A percentile compares a stretch with the other conserved stretches of the same genome.
Evolutionary conservation across 2,113 vertebrate genomes (phyloP).

Genomic region (Ellobius talpinus): DNA sequence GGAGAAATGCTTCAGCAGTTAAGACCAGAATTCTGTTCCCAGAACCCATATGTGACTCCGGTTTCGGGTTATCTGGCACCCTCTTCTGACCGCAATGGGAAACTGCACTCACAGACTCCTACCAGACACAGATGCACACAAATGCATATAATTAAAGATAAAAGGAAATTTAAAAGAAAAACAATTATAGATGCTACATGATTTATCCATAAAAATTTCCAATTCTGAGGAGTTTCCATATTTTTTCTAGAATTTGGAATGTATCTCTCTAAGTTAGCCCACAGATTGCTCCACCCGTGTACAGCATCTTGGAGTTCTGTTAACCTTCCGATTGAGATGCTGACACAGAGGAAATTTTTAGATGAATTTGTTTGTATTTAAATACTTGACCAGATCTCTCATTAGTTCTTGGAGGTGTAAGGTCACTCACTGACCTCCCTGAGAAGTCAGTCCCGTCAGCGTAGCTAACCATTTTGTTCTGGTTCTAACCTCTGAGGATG

Average conservation of each 20-base stretch:
- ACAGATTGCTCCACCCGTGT: neutral
- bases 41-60: no score
- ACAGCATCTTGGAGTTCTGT: neutral
- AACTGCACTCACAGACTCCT: neutral
- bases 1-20: no score
- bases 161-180: neutral
- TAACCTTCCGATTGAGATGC: neutral
- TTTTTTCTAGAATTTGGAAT: neutral
- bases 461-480: constrained; percentile 23
- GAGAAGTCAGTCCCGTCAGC: neutral
- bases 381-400: neutral
- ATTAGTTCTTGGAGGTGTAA: neutral
- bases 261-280: neutral
- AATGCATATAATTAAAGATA: neutral
- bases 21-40: neutral
- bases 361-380: neutral
- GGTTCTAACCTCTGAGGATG: constrained; percentile 4
- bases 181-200: neutral
- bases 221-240: neutral
- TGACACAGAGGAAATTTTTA: neutral
- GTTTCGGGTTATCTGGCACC: neutral
- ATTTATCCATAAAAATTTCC: neutral
- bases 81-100: neutral
- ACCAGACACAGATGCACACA: neutral
- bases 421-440: neutral